Base-by-base conservation (phyloP, 2,888 invertebrate species). In the Danaus chrysippus region DNA sequence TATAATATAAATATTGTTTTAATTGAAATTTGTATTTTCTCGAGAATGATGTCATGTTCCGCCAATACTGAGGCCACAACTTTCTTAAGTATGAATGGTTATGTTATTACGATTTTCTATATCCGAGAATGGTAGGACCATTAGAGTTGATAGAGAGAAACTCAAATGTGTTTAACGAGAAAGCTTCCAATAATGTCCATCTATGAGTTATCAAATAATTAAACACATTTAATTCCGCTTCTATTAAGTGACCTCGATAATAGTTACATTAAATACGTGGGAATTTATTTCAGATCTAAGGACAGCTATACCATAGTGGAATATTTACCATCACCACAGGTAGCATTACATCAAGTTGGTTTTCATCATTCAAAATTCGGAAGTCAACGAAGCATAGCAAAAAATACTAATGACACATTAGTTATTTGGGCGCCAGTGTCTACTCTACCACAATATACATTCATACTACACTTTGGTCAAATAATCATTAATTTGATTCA, bases 311-410 rank as follows among this genome's bases (percentile, higher is more conserved):
- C 74, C 0, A 69, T 82, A 12, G 73, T 86, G 52, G 82, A 84
- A 56, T 88, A 82, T 64, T 67, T 80, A n/a, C 82, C 85, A 6
- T 90, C 90, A 0, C 86, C 88, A 0, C 90, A 91, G 81, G 83
- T 89, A 0, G 76, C 79, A 0, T 68, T 85, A 0, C 75, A 88
- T 49, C 87, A 91, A 74, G 77, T 88, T 1, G 87, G 87, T 0
- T 85, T 90, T 70, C 89, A 89, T 63, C 75, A 83, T 65, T 90
- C 87, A 0, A 71, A 76, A 12, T 90, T 82, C 55, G 71, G 73
- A 0, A 79, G 72, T 67, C 73, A 67, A 0, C 70, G 73, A 46
- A 68, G 69, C 1, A 70, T 68, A 58, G 74, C 81, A 0, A 75
- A 69, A 17, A 68, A 74, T 12, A 76, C 75, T 0, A 83, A 84